Base-by-base conservation (phyloP, 1,140 invertebrate species). In the Rhopalosiphum padi region DNA sequence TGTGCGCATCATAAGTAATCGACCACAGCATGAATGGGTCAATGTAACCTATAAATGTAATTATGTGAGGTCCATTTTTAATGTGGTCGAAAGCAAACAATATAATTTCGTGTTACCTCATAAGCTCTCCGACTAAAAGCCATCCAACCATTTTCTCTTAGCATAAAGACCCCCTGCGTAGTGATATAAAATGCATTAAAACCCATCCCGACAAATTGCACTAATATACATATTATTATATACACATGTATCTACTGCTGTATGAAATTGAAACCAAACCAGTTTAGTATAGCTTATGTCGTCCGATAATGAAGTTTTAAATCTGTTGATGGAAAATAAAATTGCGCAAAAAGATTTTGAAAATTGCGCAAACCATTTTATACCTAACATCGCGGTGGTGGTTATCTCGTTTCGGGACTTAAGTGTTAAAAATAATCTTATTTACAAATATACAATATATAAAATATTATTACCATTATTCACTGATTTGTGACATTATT, bases 141-240 rank as follows among this genome's bases (percentile, higher is more conserved):
- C 91, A 85, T 51, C 77, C 46, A 15, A 86, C 43, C 91, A 43
- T 93, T 86, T 86, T 41, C 37, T 90, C 9, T 43, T 8, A 21
- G 30, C 53, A 86, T 51, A 93, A 93, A 93, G 91, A 93, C 91
- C 91, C 91, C 91, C 82, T 53, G 91, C 82, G 82, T 86, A 53
- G 91, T 93, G 82, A 53, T 86, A 93, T 55, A 86, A 86, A 93
- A 86, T 93, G 91, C 77, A 93, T 93, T 85, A 93, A 93, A 93
- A 93, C 48, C 48, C 91, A 86, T 51, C 91, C 37, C 91, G 48
- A 93, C 91, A 86, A 93, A 93, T 85, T 93, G 82, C 77, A 53
- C 82, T 86, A 93, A 85, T 93, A 55, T 68, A 37, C 77, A 30
- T 77, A 68, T 7, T 87, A 87, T n/a, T 88, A 88, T 88, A 88